Conservation (phyloP, 2,797 vertebrate species). For the Microhierax caerulescens region DNA sequence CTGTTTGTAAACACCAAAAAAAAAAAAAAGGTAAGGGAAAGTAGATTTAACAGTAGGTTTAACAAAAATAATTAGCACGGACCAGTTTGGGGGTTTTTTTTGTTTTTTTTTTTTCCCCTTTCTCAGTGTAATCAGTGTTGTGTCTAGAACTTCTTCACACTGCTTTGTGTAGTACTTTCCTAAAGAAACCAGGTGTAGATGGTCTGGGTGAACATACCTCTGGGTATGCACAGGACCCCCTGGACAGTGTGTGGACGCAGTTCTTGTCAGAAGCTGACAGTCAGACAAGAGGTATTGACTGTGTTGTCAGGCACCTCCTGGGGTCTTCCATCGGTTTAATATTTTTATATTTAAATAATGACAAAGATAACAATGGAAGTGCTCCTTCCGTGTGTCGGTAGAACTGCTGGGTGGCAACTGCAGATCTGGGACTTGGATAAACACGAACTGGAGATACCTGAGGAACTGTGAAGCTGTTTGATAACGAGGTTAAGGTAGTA, state of each 20-base stretch:
- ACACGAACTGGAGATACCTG: neutral
- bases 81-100: neutral
- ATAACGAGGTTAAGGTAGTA: too few species aligned
- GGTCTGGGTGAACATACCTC: neutral
- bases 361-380: neutral
- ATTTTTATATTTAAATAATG: neutral
- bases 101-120: neutral
- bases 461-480: neutral
- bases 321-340: neutral
- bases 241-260: neutral
- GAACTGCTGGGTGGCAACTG: neutral
- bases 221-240: neutral
- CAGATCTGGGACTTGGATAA: neutral
- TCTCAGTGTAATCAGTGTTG: neutral
- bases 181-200: neutral
- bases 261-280: neutral
- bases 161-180: neutral
- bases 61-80: neutral
- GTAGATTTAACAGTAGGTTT: neutral
- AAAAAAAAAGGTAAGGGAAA: neutral
- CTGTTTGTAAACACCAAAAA: neutral
- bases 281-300: neutral
- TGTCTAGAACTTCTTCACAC: neutral
- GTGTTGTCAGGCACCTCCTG: neutral
- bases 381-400: neutral